Percentiles rank a stretch among this genome's conserved stretches.
Conservation (phyloP, 37 sponge, comb jelly and placozoan genomes). For the Petrosia ficiformis region DNA sequence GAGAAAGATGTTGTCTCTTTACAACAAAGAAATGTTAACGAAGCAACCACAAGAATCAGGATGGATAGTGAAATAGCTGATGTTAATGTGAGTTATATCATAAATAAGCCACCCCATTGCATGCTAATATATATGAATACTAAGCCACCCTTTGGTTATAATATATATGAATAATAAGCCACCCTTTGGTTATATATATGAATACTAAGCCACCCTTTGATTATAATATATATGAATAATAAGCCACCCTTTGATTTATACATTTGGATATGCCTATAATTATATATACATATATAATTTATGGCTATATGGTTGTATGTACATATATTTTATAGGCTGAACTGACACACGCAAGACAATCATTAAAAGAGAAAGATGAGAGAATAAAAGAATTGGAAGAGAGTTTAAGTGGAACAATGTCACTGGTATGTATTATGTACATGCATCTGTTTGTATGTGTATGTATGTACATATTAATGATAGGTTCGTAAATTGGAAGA, state of each 20-base stretch:
- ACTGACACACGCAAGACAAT: slow-evolving; percentile 15
- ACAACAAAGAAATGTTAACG: slow-evolving; percentile 28
- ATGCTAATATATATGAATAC: neutral
- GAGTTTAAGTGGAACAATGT: slow-evolving; percentile 52
- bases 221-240: too few species aligned
- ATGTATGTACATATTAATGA: neutral
- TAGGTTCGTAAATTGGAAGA: slow-evolving; percentile 73
- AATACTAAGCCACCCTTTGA: neutral
- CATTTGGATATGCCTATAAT: too few species aligned
- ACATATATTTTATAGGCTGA: slow-evolving; percentile 40
- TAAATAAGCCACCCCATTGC: too few species aligned
- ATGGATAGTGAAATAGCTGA: slow-evolving; percentile 69
- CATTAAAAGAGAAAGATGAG: slow-evolving; percentile 44
- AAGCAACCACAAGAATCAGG: slow-evolving; percentile 38
- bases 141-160: neutral
- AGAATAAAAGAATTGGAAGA: slow-evolving; percentile 65
- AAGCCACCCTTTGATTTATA: too few species aligned
- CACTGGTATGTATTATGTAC: slow-evolving; percentile 33
- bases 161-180: too few species aligned
- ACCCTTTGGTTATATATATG: neutral
- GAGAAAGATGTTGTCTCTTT: slow-evolving; percentile 58
- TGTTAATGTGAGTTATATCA: slow-evolving; percentile 48
- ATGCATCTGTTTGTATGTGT: slow-evolving; percentile 7
- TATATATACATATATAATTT: too few species aligned
- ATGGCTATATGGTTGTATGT: too few species aligned